Percentiles rank a stretch among this genome's conserved stretches.
These are phyloP conservation scores for Lagenorhynchus albirostris DNA, from an alignment of 2,113 vertebrate genomes.

Conservation along the genomic window DNA sequence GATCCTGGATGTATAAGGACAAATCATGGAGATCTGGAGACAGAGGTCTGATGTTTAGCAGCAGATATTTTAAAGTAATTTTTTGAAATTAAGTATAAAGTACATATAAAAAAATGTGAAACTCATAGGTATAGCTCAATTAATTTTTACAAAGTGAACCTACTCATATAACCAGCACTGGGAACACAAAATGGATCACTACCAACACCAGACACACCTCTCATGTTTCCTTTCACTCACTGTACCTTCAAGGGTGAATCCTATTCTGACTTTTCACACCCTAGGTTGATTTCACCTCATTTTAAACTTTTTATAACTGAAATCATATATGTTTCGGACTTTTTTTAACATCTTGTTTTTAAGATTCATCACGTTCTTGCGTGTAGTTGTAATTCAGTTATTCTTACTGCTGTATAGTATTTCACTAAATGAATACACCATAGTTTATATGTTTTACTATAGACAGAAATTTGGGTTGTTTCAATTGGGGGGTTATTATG, in stretches of 20 bases:
- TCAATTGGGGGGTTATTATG: not conserved
- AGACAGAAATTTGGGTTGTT: not conserved
- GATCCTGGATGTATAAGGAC: not conserved
- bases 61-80: not conserved
- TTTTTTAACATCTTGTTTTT: not conserved
- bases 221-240: not conserved
- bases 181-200: not conserved
- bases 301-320: not conserved
- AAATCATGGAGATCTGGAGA: not conserved
- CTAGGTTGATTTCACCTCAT: not conserved
- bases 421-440: not conserved
- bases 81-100: not conserved
- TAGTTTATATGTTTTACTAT: not conserved
- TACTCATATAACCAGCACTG: not conserved
- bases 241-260: not conserved
- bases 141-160: not conserved
- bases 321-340: not conserved
- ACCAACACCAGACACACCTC: rapidly evolving
- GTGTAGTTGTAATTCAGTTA: not conserved
- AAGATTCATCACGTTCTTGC: not conserved
- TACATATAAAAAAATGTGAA: not conserved
- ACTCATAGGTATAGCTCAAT: not conserved
- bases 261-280: not conserved
- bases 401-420: not conserved
- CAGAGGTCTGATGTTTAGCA: not conserved